Base-by-base conservation (phyloP, 2,888 invertebrate genomes). In the Drosophila colorata region DNA sequence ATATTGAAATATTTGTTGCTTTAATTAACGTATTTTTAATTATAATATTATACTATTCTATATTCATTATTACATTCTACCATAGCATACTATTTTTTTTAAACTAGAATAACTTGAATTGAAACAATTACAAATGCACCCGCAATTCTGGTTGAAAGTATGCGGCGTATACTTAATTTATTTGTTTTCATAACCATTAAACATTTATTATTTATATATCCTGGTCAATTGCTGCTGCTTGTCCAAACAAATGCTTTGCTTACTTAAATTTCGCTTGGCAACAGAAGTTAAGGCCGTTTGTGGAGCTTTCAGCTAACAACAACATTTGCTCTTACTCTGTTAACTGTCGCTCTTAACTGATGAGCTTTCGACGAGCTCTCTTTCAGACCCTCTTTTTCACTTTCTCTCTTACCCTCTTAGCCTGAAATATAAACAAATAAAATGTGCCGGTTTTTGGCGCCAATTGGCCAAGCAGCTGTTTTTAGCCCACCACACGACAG, bases 371-470 rank as follows among this genome's bases (percentile, higher is more conserved):
- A 31, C 11, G n/a, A 9, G 13, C 31, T 23, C 6, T 18, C 38
- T 59, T 58, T 63, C 61, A 38, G 7, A 52, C 20, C 0, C 20
- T 13, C 25, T 40, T 28, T 28, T 8, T 28, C 40, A 8, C 37
- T 43, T 5, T n/a, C 13, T 14, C 16, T n/a, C 13, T 38, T 4
- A 18, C 14, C 13, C 37, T 51, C 9, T 13, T 8, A 4, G 23
- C 18, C 4, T 20, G 13, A 64, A 78, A 77, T 37, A 65, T 78
- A 78, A 80, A 78, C 82, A 81, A 71, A 66, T 40, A 44, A 1
- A 41, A 52, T 58, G 55, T 58, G 58, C 74, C 81, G 78, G 69
- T 51, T 76, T 80, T 78, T 78, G 75, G 78, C 79, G 79, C 78
- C 71, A 49, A 43, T 64, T 60, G 46, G 7, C 23, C 13, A 28